Percentiles rank a stretch among this genome's conserved stretches.
These are phyloP conservation scores for Laodelphax striatellus DNA, from an alignment of 1,140 invertebrate genomes.

Conservation along the genomic window DNA sequence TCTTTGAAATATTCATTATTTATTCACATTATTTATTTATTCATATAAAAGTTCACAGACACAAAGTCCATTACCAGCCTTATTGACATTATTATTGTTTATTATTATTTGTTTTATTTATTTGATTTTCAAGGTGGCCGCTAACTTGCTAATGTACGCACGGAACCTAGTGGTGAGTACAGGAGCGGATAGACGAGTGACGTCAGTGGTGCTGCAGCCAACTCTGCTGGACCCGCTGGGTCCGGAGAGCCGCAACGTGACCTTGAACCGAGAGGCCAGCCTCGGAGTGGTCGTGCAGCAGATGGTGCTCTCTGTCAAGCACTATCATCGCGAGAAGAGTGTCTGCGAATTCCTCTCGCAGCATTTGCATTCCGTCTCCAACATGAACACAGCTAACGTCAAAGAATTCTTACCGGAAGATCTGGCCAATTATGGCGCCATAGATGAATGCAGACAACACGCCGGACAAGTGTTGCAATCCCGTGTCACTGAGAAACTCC, in stretches of 20 bases:
- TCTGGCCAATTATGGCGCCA: constrained; percentile 14
- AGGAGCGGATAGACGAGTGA: constrained; percentile 37
- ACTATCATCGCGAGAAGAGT: constrained; percentile 40
- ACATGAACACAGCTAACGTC: constrained; percentile 33
- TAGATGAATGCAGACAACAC: constrained; percentile 16
- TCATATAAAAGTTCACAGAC: no score
- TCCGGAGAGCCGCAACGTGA: not conserved
- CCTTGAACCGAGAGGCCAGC: constrained; percentile 12
- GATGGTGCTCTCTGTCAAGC: constrained; percentile 38
- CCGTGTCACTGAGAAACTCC: constrained; percentile 42
- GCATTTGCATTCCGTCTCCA: constrained; percentile 31
- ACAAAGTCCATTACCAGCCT: no score
- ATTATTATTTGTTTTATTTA: no score
- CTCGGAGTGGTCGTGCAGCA: constrained; percentile 40
- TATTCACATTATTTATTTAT: no score
- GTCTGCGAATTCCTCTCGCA: constrained; percentile 30
- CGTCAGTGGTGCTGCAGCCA: constrained; percentile 34
- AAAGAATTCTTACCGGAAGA: constrained; percentile 25
- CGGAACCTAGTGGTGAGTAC: constrained; percentile 43
- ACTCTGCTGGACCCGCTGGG: constrained; percentile 28
- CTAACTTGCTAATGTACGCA: constrained; percentile 54
- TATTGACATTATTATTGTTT: no score
- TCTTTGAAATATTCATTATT: no score
- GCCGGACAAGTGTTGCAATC: constrained; percentile 18
- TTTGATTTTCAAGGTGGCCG: constrained; percentile 40